Percentiles rank a stretch among this genome's conserved stretches.
phyloP scores from a whole-genome alignment of 1,140 invertebrate species.

The Protaetia brevitarsis region DNA sequence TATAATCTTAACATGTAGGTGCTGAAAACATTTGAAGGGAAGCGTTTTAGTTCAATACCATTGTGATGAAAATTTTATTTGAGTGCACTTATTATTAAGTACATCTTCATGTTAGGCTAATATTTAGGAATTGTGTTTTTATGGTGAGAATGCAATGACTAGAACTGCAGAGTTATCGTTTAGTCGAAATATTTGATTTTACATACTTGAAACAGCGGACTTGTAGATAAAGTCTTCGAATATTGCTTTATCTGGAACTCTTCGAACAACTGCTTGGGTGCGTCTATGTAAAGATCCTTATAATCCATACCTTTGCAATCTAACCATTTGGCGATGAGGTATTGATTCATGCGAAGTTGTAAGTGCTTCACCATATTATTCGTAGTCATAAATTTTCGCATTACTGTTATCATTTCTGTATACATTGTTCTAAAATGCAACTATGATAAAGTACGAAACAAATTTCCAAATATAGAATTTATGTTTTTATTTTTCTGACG shows the following conservation, averaged over 20 bases:
- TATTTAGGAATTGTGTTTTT: not conserved
- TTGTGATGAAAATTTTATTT: too few relatives aligned
- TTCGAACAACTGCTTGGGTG: constrained; percentile 13
- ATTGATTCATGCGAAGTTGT: constrained; percentile 29
- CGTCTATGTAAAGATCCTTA: constrained; percentile 8
- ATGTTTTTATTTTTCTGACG: too few relatives aligned
- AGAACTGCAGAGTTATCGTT: not conserved
- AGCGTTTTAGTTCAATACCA: too few relatives aligned
- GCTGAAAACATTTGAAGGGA: not conserved
- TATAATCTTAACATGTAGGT: not conserved
- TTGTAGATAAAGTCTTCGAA: constrained; percentile 3
- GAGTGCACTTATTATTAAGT: too few relatives aligned
- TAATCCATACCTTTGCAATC: constrained; percentile 26
- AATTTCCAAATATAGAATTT: not conserved
- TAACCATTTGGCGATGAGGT: constrained; percentile 32
- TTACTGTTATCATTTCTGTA: constrained; percentile 29
- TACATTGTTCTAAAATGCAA: constrained; percentile 22
- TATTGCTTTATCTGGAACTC: constrained; percentile 17
- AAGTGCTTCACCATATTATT: constrained; percentile 26
- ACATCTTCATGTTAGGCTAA: too few relatives aligned
- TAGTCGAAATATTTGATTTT: not conserved
- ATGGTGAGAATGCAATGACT: not conserved
- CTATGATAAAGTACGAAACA: not conserved
- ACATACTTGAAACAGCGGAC: constrained; percentile 3
- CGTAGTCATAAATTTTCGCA: constrained; percentile 27